Percentiles rank a stretch among this genome's conserved stretches.
These are phyloP conservation scores for Leptinotarsa peninsularis DNA, from an alignment of 2,888 invertebrate genomes.

Conservation along the genomic window DNA sequence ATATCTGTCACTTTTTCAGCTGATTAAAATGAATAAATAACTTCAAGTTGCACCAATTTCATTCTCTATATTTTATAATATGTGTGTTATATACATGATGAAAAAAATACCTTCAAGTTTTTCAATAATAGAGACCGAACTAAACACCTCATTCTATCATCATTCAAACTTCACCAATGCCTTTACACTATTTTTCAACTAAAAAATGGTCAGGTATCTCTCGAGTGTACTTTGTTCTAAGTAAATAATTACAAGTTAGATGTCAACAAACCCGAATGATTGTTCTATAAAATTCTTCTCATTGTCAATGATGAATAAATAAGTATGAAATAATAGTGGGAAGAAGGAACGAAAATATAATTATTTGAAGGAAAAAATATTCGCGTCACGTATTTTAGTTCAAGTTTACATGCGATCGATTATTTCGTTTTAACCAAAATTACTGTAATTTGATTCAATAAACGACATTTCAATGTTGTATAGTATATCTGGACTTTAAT, in stretches of 20 bases:
- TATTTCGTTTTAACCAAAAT: neutral
- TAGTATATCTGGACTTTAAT: no score
- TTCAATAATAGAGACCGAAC: conserved; percentile 13
- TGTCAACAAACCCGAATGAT: conserved; percentile 35
- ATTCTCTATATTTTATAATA: neutral
- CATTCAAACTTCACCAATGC: conserved; percentile 16
- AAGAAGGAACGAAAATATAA: neutral
- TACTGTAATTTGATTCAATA: neutral
- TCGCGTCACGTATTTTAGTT: neutral
- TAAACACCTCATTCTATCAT: conserved; percentile 21
- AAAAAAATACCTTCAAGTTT: conserved; percentile 21
- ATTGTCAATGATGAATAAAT: conserved; percentile 14
- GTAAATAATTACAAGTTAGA: conserved; percentile 30
- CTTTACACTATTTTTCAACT: conserved; percentile 15
- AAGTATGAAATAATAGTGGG: conserved; percentile 3
- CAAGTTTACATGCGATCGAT: neutral
- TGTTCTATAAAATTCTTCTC: conserved; percentile 14
- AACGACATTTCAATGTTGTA: no score
- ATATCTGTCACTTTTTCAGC: no score
- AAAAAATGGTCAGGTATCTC: conserved; percentile 32
- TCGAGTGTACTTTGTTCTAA: conserved; percentile 22
- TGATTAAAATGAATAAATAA: no score
- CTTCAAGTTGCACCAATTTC: no score
- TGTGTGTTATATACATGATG: neutral
- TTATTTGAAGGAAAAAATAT: conserved; percentile 5